Base-by-base conservation (phyloP, 2,797 vertebrate genomes). In the Argyrosomus regius region DNA sequence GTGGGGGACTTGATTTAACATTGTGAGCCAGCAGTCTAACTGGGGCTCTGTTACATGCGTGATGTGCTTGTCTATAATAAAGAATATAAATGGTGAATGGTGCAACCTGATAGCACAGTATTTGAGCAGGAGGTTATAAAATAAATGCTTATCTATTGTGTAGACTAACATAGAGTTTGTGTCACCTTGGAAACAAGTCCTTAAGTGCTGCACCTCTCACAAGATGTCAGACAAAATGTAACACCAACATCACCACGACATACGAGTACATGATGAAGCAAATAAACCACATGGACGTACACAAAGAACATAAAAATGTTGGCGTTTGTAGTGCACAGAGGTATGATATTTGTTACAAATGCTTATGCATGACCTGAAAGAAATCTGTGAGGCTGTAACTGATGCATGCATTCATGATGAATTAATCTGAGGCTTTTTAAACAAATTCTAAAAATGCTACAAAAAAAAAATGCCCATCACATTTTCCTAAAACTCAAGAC, bases 151-250 rank as follows among this genome's bases (percentile, higher is more conserved):
- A 31, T 63, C 39, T 16, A 9, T 46, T 57, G 41, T 35, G 57
- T 31, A 26, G 46, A 59, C 57, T 49, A 31, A 59, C 68, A 54
- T 12, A 57, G 43, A 74, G 17, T 48, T 58, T 1, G 10, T 16
- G 20, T 78, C 50, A 18, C 54, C 48, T 31, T 80, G 54, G 79
- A 68, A 77, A 79, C 12, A 0, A 70, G 69, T 68, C 56, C 4
- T 43, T 43, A 46, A 7, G 7, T 31, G 71, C 56, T 76, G 31
- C 35, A 45, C 28, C 20, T 67, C 35, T 43, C 41, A 22, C n/a
- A 31, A 31, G 20, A 3, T 41, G 46, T 49, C 46, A 45, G 53
- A 64, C 70, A 50, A 39, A 17, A 57, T 71, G 31, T 53, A 16
- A 69, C n/a, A 26, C 13, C n/a, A 12, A 48, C 26, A 53, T n/a